Evolutionary conservation across 2,888 invertebrate genomes (phyloP).

Genomic region (Chironomus tentans): DNA sequence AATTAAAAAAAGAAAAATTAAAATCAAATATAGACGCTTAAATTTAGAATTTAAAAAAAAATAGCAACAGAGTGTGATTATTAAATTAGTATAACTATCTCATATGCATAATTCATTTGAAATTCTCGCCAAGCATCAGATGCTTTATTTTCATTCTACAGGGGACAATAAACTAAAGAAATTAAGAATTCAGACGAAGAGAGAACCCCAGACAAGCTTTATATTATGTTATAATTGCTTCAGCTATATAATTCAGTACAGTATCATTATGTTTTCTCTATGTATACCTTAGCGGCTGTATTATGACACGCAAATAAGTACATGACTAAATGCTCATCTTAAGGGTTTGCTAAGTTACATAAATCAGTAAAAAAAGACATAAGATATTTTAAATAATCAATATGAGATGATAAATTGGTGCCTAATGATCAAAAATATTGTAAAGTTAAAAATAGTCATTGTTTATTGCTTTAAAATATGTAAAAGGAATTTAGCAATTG

Average conservation of each 20-base stretch:
- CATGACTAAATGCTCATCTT: too few species aligned
- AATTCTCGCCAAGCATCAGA: neutral
- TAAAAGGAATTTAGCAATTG: neutral
- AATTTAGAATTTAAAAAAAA: neutral
- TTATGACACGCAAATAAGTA: too few species aligned
- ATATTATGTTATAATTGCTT: too few species aligned
- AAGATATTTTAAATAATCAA: neutral
- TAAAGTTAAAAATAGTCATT: neutral
- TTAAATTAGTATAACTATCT: neutral
- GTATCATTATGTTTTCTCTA: too few species aligned
- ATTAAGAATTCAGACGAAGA: too few species aligned
- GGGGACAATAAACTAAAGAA: neutral
- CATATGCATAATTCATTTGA: neutral
- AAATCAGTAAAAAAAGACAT: neutral
- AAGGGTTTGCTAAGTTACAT: too few species aligned
- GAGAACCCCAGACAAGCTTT: too few species aligned
- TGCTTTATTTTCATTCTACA: neutral
- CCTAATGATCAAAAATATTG: conserved; percentile 1
- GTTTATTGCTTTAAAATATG: conserved; percentile 1
- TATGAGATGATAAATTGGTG: conserved; percentile 19
- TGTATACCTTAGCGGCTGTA: too few species aligned
- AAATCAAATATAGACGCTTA: conserved; percentile 5
- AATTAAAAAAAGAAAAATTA: too few species aligned
- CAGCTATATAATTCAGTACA: too few species aligned
- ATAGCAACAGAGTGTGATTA: conserved; percentile 20